Conservation (phyloP, 2,797 vertebrate species). For the Sciurus vulgaris region DNA sequence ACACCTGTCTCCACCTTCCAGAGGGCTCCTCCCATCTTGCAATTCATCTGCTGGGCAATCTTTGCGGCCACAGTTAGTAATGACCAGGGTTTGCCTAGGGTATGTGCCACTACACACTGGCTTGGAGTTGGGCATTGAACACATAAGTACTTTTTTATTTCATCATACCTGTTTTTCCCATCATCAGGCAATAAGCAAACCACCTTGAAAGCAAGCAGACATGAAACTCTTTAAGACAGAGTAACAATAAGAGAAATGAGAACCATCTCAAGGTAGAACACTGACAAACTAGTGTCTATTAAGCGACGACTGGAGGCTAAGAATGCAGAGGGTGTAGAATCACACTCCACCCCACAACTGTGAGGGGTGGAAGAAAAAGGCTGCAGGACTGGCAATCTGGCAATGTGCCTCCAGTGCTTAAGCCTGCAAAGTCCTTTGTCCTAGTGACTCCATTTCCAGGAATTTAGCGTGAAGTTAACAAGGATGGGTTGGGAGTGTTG, state of each 20-base stretch:
- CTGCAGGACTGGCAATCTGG: background rate
- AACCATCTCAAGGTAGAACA: background rate
- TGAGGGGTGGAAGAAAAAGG: background rate
- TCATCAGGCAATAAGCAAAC: slow-evolving; percentile 90
- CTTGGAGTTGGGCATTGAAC: slow-evolving; percentile 91
- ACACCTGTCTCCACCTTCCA: slow-evolving; percentile 92
- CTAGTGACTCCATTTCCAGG: background rate
- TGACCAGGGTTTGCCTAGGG: slow-evolving; percentile 86
- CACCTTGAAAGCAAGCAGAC: slow-evolving; percentile 85
- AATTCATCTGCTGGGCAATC: slow-evolving; percentile 92
- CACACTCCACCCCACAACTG: background rate
- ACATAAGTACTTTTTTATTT: slow-evolving; percentile 92
- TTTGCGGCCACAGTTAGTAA: slow-evolving; percentile 90
- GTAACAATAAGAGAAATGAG: background rate
- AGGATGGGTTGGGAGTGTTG: background rate
- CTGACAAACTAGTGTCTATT: background rate
- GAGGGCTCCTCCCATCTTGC: slow-evolving; percentile 93
- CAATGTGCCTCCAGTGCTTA: background rate
- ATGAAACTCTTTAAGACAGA: background rate
- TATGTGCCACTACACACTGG: slow-evolving; percentile 91
- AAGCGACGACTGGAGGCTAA: background rate
- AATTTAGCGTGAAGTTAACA: background rate
- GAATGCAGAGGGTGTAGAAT: background rate
- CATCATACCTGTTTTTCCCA: slow-evolving; percentile 91
- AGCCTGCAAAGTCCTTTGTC: background rate